Evolutionary conservation across 2,113 vertebrate species (phyloP), one percentile per base, ranked within the genome.

Genomic region (Octodon degus): DNA sequence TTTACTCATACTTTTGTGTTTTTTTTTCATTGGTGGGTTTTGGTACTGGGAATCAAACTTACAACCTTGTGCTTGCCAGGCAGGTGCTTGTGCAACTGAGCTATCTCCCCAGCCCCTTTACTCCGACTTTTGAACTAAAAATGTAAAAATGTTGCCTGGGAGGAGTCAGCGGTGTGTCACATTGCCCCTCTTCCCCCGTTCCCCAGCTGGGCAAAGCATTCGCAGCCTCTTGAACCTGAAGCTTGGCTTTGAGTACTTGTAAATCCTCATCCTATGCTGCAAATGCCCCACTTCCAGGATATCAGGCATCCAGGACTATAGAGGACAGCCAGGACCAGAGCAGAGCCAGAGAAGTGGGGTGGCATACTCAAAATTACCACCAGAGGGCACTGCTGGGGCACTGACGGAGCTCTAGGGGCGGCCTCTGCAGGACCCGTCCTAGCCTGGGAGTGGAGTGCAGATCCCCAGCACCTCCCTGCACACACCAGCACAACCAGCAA

Each of bases 321-420:
- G 67, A 89, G 68, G 34, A 70, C 37, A 89, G 65, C 60, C 63
- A 32, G 24, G 53, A 37, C 14, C n/a, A 2, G 30, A 30, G 34
- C 76, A 13, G 63, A 60, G 63, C 86, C 55, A n/a, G 50, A 5
- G 84, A 62, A 40, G 24, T 19, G 40, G 79, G 0, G 12, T 16
- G 90, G 17, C 25, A 12, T 93, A 27, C 68, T 53, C 16, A 24
- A 2, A 5, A 2, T 89, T 86, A 34, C 95, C 97, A 93, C 94
- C 80, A 97, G 97, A 58, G 10, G 96, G 1, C 96, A 53, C 90
- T 96, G 90, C 90, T 25, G 95, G 63, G 93, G 79, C 92, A 47
- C 20, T 0, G 10, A 37, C 47, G 43, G n/a, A 67, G 20, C 22
- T 32, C 47, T 6, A 2, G 17, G 25, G 34, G 17, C 30, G 2